Base-by-base conservation (phyloP, 1,140 invertebrate species). In the Orussus abietinus region DNA sequence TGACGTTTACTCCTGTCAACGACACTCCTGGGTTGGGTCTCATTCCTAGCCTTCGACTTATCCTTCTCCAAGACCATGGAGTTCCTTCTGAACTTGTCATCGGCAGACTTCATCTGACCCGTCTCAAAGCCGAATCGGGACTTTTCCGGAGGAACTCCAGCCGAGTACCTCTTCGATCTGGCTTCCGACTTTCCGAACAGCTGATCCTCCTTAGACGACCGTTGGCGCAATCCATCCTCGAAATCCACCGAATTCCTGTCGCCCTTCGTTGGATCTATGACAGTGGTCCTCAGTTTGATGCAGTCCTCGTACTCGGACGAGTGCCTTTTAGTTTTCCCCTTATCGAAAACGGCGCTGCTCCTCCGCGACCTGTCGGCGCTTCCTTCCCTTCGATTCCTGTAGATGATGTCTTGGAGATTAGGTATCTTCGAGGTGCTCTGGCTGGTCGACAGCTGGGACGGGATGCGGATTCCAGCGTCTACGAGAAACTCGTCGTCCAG, bases 401-500 rank as follows among this genome's bases (percentile, higher is more conserved):
- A 57, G 2, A 64, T 53, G 2, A 66, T 58, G 17, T 71, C 64
- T 29, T 62, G 64, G 0, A 66, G 34, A 25, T 66, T 69, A 2
- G 69, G 68, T 32, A 73, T 70, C 30, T 66, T 74, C 22, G 57
- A 65, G 26, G 47, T 42, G 14, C 50, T 58, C 38, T 61, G 58
- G n/a, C 60, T 61, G 1, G 55, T 48, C 2, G 59, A 49, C n/a
- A 71, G 46, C 32, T 70, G 66, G 0, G 50, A 44, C 0, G 68
- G 69, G 30, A 77, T 75, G 22, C 69, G 67, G 17, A 77, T 71
- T 5, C 75, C 75, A 2, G 75, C 69, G 36, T 77, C 75, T 4
- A 77, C 72, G 37, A 75, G 62, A 46, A 77, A 77, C 34, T 77
- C 75, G 37, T 74, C 68, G 26, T 72, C 64, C 31, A 69, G 51